phyloP scores from a whole-genome alignment of 2,888 invertebrate genomes.

The Osedax frankpressi region DNA sequence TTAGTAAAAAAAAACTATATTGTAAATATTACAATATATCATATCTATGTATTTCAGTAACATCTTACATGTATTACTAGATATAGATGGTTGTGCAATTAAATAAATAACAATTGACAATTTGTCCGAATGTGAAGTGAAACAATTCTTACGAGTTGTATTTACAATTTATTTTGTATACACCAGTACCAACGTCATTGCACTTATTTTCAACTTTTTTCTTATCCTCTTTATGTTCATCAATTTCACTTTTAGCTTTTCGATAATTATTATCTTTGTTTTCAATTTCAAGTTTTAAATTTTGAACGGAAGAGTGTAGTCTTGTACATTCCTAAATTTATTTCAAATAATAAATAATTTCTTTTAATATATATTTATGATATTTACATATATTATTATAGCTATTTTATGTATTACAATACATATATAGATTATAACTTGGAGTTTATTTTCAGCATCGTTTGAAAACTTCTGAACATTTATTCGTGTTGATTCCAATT shows the following conservation, averaged over 20 bases:
- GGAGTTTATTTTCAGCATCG: neutral
- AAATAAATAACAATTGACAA: too few relatives aligned
- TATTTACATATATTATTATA: neutral
- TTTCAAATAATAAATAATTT: too few relatives aligned
- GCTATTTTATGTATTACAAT: neutral
- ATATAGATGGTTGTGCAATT: too few relatives aligned
- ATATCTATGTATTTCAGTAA: too few relatives aligned
- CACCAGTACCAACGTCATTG: neutral
- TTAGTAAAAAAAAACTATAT: too few relatives aligned
- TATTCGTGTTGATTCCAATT: neutral
- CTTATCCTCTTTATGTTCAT: neutral
- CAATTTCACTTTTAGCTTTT: neutral
- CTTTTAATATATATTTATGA: too few relatives aligned
- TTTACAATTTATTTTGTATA: too few relatives aligned
- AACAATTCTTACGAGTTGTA: too few relatives aligned
- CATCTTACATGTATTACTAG: too few relatives aligned
- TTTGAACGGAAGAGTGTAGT: neutral
- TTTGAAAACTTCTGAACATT: neutral
- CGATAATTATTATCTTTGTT: neutral
- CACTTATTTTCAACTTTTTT: neutral
- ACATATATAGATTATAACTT: neutral
- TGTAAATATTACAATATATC: too few relatives aligned
- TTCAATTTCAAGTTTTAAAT: neutral
- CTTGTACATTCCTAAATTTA: neutral
- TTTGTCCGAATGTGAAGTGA: too few relatives aligned